Conservation (phyloP, 2,797 vertebrate genomes). For the Amblyraja radiata region DNA sequence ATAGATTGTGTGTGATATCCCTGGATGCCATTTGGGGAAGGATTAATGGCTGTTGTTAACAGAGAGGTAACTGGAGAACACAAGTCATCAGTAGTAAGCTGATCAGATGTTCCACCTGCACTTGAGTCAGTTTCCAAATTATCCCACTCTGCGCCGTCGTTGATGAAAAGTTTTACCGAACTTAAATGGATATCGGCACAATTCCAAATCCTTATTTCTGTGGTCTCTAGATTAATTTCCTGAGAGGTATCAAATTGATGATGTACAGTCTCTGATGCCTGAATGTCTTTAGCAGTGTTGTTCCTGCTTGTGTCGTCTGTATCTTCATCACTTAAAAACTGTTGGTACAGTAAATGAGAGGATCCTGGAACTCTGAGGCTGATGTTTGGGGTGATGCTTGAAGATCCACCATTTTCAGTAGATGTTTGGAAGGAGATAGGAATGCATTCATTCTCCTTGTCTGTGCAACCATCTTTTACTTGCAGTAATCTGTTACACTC, state of each 20-base stretch:
- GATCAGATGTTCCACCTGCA: neutral
- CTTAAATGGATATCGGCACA: neutral
- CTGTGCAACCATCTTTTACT: neutral
- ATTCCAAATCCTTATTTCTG: neutral
- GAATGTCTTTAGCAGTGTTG: neutral
- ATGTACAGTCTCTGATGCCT: neutral
- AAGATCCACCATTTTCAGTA: neutral
- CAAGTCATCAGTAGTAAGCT: neutral
- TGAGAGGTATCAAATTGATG: neutral
- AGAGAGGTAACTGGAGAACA: neutral
- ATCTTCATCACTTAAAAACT: neutral
- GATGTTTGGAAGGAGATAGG: neutral
- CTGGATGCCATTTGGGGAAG: neutral
- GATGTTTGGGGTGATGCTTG: neutral
- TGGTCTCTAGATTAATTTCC: neutral
- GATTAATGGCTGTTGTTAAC: neutral
- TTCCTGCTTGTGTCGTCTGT: neutral
- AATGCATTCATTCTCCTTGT: neutral
- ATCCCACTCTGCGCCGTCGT: neutral
- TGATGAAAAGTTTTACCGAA: constrained; percentile 29
- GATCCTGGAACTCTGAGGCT: neutral
- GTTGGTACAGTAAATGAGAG: neutral
- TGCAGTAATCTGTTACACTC: neutral
- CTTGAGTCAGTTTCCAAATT: neutral
- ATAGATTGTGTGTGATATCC: neutral